Evolutionary conservation across 2,797 vertebrate species (phyloP), one percentile per base, ranked within the genome.

Genomic region (Pterois miles): DNA sequence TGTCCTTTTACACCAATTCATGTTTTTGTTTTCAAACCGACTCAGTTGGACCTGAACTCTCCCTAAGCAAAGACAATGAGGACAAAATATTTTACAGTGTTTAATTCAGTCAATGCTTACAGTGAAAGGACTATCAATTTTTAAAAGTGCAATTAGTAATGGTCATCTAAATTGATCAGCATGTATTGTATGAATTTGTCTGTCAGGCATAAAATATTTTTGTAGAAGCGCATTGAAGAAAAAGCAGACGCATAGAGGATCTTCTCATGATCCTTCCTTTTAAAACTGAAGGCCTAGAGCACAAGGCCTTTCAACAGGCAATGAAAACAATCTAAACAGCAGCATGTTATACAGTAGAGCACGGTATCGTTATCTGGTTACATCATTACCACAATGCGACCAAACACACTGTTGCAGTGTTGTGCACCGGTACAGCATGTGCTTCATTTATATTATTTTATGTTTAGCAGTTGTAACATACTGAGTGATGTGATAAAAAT

Each of bases 121-220:
- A 88, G 84, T 86, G 66, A 93, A 95, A 94, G 87, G 92, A 94
- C 93, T 94, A 93, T 93, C 84, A 91, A 88, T 88, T 89, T 87
- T 88, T 87, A 46, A 92, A 95, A 96, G 95, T 96, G 96, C 96
- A 96, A 96, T 96, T 96, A 96, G 92, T 91, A 93, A 89, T 90
- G 90, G 87, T 93, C 93, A 94, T 94, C 82, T 83, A 90, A 94
- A 91, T 89, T 94, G 89, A 94, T 93, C 88, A 90, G 93, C 89
- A 90, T 93, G 90, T 93, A 85, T 93, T 93, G 91, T 94, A 88
- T 88, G 89, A 74, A 91, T 89, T 91, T 93, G 90, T 95, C 86
- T 93, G 87, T 89, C 84, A 90, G 90, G 83, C 89, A 91, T 91
- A 89, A 92, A 84, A 86, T 93, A 92, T 93, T 94, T 93, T 95